Conservation (phyloP, 1,140 invertebrate species). For the Choristoneura fumiferana region DNA sequence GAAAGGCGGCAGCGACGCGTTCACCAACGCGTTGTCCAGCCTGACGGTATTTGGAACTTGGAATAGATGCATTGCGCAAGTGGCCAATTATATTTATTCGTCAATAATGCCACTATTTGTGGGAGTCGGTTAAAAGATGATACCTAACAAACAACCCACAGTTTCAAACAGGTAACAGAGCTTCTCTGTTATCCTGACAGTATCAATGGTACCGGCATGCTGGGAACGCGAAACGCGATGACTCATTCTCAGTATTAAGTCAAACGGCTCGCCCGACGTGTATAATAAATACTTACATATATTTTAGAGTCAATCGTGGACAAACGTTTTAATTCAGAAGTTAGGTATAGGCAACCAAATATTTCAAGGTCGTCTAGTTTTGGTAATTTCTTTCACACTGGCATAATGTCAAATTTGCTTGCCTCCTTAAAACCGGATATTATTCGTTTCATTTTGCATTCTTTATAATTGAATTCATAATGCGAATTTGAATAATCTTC, state of each 20-base stretch:
- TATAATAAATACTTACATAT: slow-evolving; percentile 3
- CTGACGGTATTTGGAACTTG: slow-evolving; percentile 31
- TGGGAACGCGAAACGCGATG: not conserved
- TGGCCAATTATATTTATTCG: too few species aligned
- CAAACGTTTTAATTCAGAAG: slow-evolving; percentile 7
- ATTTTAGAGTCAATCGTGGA: not conserved
- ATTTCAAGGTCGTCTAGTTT: slow-evolving; percentile 35
- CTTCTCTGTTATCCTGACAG: too few species aligned
- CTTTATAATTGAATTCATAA: not conserved
- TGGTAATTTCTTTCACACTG: slow-evolving; percentile 4
- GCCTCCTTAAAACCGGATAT: slow-evolving; percentile 21
- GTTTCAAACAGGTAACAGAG: too few species aligned
- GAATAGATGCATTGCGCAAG: too few species aligned
- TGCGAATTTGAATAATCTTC: too few species aligned
- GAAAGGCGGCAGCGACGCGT: slow-evolving; percentile 56
- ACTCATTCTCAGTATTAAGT: slow-evolving; percentile 3
- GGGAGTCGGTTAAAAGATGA: too few species aligned
- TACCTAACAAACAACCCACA: too few species aligned
- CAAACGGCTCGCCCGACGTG: not conserved
- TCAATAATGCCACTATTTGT: too few species aligned
- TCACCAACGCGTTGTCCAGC: slow-evolving; percentile 74
- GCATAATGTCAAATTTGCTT: slow-evolving; percentile 32
- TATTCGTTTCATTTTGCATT: not conserved
- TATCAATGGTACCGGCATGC: too few species aligned
- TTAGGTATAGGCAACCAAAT: slow-evolving; percentile 24